Evolutionary conservation across 2,113 vertebrate species (phyloP).

Genomic region (Petrocephalus zakoni): DNA sequence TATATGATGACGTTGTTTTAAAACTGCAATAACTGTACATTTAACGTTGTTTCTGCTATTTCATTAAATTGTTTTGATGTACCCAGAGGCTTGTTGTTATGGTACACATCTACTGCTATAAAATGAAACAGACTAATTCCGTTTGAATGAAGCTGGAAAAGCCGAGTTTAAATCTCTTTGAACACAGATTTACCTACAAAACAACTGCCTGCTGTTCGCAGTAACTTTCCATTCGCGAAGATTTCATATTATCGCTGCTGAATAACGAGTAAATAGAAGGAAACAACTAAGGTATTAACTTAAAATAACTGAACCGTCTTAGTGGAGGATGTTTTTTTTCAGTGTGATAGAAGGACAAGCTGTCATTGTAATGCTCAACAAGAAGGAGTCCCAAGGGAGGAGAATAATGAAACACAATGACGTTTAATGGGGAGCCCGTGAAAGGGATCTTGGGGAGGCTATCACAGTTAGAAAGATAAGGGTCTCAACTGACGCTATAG

Average conservation of each 20-base stretch:
- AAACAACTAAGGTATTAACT: not conserved
- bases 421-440: conserved; percentile 25
- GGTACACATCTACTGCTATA: not conserved
- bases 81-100: not conserved
- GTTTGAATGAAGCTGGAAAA: not conserved
- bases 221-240: not conserved
- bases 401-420: conserved; percentile 33
- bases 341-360: conserved; percentile 7
- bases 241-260: not conserved
- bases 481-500: conserved; percentile 30
- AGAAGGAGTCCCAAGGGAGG: conserved; percentile 15
- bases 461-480: conserved; percentile 17
- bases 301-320: not conserved
- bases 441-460: conserved; percentile 23
- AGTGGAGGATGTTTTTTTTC: not conserved
- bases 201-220: not conserved
- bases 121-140: not conserved
- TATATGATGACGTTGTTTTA: not conserved
- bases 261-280: not conserved
- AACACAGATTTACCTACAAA: not conserved
- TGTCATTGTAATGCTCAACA: conserved; percentile 20
- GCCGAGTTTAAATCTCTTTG: not conserved
- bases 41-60: not conserved
- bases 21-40: not conserved
- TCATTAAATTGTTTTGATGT: not conserved